Conservation (phyloP, 1,140 invertebrate genomes). For the Dysdera silvatica region DNA sequence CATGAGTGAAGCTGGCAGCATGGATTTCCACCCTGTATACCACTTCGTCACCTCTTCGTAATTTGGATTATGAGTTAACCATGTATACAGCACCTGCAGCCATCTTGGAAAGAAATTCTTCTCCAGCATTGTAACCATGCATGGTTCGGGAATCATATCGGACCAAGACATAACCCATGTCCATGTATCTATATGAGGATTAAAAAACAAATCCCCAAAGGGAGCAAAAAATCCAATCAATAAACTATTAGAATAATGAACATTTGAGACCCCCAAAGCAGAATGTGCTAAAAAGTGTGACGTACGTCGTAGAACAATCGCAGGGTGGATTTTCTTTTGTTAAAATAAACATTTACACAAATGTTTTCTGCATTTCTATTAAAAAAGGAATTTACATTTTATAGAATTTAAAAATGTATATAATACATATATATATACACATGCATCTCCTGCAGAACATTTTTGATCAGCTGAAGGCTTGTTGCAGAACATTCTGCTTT, state of each 20-base stretch:
- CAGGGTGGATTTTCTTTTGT: no score
- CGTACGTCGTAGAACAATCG: no score
- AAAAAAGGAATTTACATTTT: no score
- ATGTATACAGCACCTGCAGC: constrained; percentile 66
- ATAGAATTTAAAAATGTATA: no score
- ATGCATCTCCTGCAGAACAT: no score
- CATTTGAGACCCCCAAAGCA: not conserved
- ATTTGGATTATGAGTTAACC: constrained; percentile 71
- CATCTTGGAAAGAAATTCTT: constrained; percentile 82
- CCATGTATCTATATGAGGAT: constrained; percentile 61
- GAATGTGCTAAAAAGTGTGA: not conserved
- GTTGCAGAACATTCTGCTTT: no score
- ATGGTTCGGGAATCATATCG: constrained; percentile 61
- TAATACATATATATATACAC: no score
- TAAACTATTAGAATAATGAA: not conserved
- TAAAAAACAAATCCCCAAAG: constrained; percentile 23
- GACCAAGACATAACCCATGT: constrained; percentile 81
- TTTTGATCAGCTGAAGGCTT: no score
- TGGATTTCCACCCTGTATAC: constrained; percentile 79
- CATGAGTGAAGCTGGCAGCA: constrained; percentile 60
- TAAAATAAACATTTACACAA: no score
- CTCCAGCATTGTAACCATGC: constrained; percentile 65
- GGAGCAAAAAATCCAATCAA: not conserved
- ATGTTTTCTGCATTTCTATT: no score
- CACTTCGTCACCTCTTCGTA: constrained; percentile 76